These are phyloP conservation scores for Pseudomyrmex flavicornis DNA, from an alignment of 1,140 invertebrate species.

Conservation along the genomic window DNA sequence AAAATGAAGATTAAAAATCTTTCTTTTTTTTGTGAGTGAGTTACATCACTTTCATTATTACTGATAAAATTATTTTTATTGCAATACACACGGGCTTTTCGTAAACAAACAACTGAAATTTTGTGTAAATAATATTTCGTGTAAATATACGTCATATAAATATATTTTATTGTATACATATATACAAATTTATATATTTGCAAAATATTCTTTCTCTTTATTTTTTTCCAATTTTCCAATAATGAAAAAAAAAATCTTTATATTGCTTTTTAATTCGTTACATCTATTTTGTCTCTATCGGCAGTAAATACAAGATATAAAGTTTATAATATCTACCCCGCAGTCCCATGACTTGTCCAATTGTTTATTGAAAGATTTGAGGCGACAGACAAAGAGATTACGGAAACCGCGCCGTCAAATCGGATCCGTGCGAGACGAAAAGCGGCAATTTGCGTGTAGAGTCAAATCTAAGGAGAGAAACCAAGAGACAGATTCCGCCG, in stretches of 20 bases:
- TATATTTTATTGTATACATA: not conserved
- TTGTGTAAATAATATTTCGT: not conserved
- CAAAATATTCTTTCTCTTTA: not conserved
- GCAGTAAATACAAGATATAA: not conserved
- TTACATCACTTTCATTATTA: not conserved
- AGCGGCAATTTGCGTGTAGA: not conserved
- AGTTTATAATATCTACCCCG: not conserved
- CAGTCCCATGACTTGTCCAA: not conserved
- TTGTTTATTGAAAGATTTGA: not conserved
- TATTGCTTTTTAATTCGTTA: not conserved
- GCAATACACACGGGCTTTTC: not conserved
- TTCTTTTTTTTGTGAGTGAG: not conserved
- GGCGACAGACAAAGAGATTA: not conserved
- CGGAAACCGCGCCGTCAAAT: not conserved
- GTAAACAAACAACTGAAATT: not conserved
- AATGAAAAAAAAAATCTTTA: slow-evolving; percentile 9
- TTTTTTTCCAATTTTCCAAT: not conserved
- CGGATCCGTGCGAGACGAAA: not conserved
- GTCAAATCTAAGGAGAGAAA: not conserved
- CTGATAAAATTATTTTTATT: slow-evolving; percentile 22
- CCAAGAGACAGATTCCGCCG: slow-evolving; percentile 11
- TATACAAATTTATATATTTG: not conserved
- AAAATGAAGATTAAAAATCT: slow-evolving; percentile 14
- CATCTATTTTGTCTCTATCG: slow-evolving; percentile 6
- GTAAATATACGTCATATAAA: not conserved